Conservation (phyloP, 2,888 invertebrate species). For the Brachyopa scutellaris region DNA sequence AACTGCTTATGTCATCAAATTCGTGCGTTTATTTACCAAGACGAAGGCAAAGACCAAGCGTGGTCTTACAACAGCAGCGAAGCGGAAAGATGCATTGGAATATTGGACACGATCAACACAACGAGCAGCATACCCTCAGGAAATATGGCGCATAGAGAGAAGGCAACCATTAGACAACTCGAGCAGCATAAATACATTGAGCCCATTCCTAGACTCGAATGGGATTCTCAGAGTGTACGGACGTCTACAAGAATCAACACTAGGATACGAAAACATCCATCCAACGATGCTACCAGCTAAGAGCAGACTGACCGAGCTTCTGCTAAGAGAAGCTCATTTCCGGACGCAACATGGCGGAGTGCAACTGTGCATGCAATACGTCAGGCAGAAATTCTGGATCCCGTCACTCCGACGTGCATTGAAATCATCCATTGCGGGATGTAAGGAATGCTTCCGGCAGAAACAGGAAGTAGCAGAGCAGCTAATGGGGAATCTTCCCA, state of each 20-base stretch:
- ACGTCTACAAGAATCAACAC: neutral
- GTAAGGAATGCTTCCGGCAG: slow-evolving; percentile 13
- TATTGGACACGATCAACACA: neutral
- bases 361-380: slow-evolving; percentile 15
- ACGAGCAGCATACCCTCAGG: neutral
- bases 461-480: too few species aligned
- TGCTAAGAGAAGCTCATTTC: slow-evolving; percentile 9
- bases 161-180: neutral
- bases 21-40: neutral
- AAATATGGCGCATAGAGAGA: neutral
- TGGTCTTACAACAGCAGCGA: neutral
- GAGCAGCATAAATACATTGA: neutral
- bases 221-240: neutral
- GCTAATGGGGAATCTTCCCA: slow-evolving; percentile 11
- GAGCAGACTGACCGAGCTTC: slow-evolving; percentile 7
- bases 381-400: slow-evolving; percentile 19
- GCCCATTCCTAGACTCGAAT: neutral
- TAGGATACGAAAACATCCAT: slow-evolving; percentile 1
- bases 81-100: neutral
- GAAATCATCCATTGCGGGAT: neutral
- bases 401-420: neutral
- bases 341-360: slow-evolving; percentile 11
- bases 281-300: slow-evolving; percentile 2
- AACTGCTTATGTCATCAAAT: neutral
- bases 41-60: neutral